phyloP scores from a whole-genome alignment of 2,797 vertebrate species.

The Chiroxiphia lanceolata region DNA sequence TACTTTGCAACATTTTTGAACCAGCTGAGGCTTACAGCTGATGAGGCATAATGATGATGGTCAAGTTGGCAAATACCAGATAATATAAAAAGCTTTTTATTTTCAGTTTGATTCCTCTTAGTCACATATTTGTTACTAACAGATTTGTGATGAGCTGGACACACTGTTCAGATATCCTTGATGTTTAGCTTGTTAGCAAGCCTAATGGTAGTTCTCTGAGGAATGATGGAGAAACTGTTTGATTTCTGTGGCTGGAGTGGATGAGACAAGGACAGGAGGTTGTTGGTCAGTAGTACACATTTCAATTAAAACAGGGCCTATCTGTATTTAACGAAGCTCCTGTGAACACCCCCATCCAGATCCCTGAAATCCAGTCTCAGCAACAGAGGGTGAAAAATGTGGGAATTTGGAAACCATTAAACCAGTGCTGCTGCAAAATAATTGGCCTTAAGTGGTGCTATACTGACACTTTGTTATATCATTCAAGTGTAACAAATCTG shows the following conservation, averaged over 20 bases:
- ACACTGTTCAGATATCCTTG: background rate
- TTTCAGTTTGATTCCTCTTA: background rate
- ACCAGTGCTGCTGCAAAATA: background rate
- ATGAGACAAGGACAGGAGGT: background rate
- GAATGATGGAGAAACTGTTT: background rate
- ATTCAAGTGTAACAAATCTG: background rate
- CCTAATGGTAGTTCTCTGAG: background rate
- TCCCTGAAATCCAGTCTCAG: background rate
- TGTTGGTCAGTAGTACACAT: background rate
- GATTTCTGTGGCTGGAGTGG: background rate
- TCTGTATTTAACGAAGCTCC: fast-evolving
- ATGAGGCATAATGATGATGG: background rate
- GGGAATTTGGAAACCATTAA: background rate
- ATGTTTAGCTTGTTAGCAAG: background rate
- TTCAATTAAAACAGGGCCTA: background rate
- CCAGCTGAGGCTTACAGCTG: background rate
- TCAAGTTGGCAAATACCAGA: background rate
- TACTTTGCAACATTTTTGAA: background rate
- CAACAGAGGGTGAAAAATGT: background rate
- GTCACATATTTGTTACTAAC: background rate
- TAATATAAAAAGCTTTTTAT: background rate
- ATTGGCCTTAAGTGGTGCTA: background rate
- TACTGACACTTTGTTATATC: background rate
- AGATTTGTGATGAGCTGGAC: background rate
- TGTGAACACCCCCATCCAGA: background rate